Evolutionary conservation across 2,113 vertebrate genomes (phyloP).

Genomic region (Channa argus): DNA sequence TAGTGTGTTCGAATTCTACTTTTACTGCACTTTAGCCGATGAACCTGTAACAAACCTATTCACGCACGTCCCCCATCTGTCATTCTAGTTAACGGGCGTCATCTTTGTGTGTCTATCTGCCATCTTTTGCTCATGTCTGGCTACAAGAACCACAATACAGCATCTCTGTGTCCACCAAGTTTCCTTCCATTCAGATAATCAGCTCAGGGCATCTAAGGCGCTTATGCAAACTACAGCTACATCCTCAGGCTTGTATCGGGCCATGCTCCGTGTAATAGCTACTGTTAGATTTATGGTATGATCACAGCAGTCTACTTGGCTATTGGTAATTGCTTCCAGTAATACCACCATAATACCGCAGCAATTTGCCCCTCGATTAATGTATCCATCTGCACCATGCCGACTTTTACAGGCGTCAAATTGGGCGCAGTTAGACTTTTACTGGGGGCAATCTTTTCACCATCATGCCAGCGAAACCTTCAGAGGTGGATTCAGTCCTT

Average conservation of each 20-base stretch:
- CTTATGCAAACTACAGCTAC: conserved; percentile 13
- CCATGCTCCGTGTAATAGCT: conserved; percentile 27
- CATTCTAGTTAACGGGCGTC: conserved; percentile 13
- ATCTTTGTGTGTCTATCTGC: conserved; percentile 38
- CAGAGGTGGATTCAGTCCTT: conserved; percentile 47
- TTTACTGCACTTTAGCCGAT: neutral
- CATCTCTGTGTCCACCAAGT: conserved; percentile 42
- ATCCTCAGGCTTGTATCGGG: conserved; percentile 37
- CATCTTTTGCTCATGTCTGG: conserved; percentile 48
- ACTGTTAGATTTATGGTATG: conserved; percentile 47
- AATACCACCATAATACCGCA: conserved; percentile 52
- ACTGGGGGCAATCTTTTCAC: conserved; percentile 61
- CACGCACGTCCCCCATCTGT: conserved; percentile 48
- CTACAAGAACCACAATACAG: conserved; percentile 58
- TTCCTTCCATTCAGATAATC: conserved; percentile 35
- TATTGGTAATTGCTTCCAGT: conserved; percentile 70
- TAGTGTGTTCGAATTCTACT: conserved; percentile 12
- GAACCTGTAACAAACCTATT: conserved; percentile 28
- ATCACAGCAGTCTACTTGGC: conserved; percentile 49
- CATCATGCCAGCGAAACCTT: conserved; percentile 49
- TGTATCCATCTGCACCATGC: conserved; percentile 61
- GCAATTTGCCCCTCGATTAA: conserved; percentile 74
- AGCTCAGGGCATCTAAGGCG: conserved; percentile 45
- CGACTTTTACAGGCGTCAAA: conserved; percentile 72
- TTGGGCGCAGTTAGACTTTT: conserved; percentile 65